Base-by-base conservation (phyloP, 64 coral and sea anemone species). In the Porites australiensis region DNA sequence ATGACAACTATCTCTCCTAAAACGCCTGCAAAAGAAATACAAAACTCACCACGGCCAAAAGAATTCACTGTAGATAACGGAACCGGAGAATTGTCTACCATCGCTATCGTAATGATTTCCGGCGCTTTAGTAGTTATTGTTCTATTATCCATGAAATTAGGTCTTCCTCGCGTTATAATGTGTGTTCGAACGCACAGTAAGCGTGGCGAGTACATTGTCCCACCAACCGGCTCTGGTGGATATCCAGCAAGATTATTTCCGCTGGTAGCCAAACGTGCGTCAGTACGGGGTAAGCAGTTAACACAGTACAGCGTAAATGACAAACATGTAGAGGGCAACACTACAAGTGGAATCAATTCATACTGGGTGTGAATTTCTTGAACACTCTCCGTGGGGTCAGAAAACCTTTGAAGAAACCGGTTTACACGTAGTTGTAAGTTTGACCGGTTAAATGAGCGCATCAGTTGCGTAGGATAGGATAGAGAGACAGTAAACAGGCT, bases 181-280 rank as follows among this genome's bases (percentile, higher is more conserved):
- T 97, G 88, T 47, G 72, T 98, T 27, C 95, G 95, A 11, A 98
- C 88, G 5, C 95, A 98, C 20, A 98, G 95, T 58, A 98, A 98
- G 91, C 76, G 95, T 55, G 95, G 95, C 4, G 95, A 98, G 61
- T 98, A 98, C 50, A 89, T 98, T 1, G 95, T 98, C 2, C 95
- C 95, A 48, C 87, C 92, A 2, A 46, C 82, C 0, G 92, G 92
- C 3, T 37, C 74, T 3, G 50, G 82, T 53, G 95, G 92, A 3
- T 98, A 98, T 63, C 82, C 92, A 12, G 95, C 74, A 2, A 88
- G 95, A 5, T 63, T 98, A 9, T 81, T 98, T 58, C 95, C 92
- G 18, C 78, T 91, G 11, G 88, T 98, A 64, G 49, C 77, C 19
- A 94, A 81, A 13, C 77, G 83, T 65, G 46, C 76, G 4, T 87